A percentile compares a stretch with the other conserved stretches of the same genome.
Conservation (phyloP, 2,113 vertebrate species). For the Erythrolamprus reginae region DNA sequence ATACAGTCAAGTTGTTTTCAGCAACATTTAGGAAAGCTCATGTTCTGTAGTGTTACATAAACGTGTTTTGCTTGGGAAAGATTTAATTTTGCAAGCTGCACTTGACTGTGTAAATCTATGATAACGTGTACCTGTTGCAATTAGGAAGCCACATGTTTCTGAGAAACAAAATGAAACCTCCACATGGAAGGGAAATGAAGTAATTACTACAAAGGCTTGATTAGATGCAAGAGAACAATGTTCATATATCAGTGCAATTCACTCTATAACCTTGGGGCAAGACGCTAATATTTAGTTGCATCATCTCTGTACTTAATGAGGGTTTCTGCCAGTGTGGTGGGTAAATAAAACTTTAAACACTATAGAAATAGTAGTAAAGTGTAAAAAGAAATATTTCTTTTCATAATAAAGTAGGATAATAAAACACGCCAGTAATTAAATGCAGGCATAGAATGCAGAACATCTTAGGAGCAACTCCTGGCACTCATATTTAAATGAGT, state of each 20-base stretch:
- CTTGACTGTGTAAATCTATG: background rate
- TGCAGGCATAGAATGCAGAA: background rate
- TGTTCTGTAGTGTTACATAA: background rate
- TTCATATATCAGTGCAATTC: background rate
- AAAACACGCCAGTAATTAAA: no score
- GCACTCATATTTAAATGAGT: background rate
- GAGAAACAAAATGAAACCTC: background rate
- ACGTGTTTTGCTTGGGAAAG: background rate
- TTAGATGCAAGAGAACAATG: background rate
- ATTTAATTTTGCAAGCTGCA: background rate
- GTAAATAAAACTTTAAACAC: background rate
- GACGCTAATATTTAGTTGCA: background rate
- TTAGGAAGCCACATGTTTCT: background rate
- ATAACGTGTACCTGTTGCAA: background rate
- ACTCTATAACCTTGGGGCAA: background rate
- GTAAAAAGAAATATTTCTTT: background rate
- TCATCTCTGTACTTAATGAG: background rate
- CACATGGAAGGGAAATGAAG: background rate
- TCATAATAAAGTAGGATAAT: background rate
- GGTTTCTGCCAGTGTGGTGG: background rate
- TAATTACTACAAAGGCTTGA: background rate
- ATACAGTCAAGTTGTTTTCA: background rate
- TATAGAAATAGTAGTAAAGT: background rate
- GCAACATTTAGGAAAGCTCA: background rate
- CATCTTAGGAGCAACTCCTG: background rate